Evolutionary conservation across 1,140 invertebrate species (phyloP).

Genomic region (Drosophila nasuta): DNA sequence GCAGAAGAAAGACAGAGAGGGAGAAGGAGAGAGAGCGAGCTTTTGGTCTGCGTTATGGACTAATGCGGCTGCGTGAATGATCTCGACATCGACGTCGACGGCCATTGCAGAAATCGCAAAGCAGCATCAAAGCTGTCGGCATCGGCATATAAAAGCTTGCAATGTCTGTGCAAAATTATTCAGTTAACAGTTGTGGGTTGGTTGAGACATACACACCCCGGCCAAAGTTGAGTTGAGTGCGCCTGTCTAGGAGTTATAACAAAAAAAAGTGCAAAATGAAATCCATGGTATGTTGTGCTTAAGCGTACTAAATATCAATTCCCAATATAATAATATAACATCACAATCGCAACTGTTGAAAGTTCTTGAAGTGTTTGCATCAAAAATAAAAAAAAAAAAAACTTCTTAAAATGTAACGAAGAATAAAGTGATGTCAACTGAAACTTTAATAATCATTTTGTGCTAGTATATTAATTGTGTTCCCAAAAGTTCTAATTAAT

Average conservation of each 20-base stretch:
- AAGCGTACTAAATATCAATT: slow-evolving; percentile 48
- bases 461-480: not conserved
- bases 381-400: slow-evolving; percentile 14
- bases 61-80: slow-evolving; percentile 45
- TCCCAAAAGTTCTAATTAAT: not conserved
- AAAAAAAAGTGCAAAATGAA: slow-evolving; percentile 77
- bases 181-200: slow-evolving; percentile 84
- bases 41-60: slow-evolving; percentile 44
- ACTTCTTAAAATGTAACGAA: slow-evolving; percentile 9
- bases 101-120: slow-evolving; percentile 46
- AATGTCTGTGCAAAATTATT: slow-evolving; percentile 80
- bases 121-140: slow-evolving; percentile 57
- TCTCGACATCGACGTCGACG: slow-evolving; percentile 45
- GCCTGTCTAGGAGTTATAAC: slow-evolving; percentile 52
- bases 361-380: slow-evolving; percentile 27
- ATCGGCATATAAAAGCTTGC: slow-evolving; percentile 82
- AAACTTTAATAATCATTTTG: slow-evolving; percentile 17
- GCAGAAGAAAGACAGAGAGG: slow-evolving; percentile 7
- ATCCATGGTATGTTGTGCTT: slow-evolving; percentile 80
- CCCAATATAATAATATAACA: slow-evolving; percentile 15
- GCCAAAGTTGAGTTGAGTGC: slow-evolving; percentile 41
- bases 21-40: slow-evolving; percentile 45
- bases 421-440: slow-evolving; percentile 15
- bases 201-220: slow-evolving; percentile 77
- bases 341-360: slow-evolving; percentile 15